Evolutionary conservation across 2,113 vertebrate species (phyloP), one percentile per base, ranked within the genome.

Genomic region (Seriola dumerili): DNA sequence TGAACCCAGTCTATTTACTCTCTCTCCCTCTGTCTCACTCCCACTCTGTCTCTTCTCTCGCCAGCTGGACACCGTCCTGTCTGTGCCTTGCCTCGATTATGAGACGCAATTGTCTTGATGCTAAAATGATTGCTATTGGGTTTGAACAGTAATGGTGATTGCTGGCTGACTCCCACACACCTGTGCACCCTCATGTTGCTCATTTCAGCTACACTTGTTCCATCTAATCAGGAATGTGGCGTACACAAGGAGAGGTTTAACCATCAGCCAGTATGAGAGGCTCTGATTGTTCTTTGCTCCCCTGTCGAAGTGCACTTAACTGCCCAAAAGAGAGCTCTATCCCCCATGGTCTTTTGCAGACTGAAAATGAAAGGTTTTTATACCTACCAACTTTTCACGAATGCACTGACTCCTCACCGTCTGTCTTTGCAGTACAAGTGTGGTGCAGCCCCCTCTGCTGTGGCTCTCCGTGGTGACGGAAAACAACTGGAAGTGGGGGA

Each of bases 71-170:
- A 67, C 79, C 17, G 79, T 86, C 73, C 71, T 63, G 72, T 87
- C 83, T 86, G 71, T 25, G 85, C 74, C 88, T 91, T 89, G 86
- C 86, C 86, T 90, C 86, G 23, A 91, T 92, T 93, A 90, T 3
- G 58, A 85, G 76, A 80, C 57, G 63, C 80, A 77, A 86, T 92
- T 91, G 92, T 95, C 83, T 93, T 63, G 5, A 76, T 87, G 83
- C 81, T 92, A 85, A 91, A 84, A 91, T 90, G 93, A 95, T 95
- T 92, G 90, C 87, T 70, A 81, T 85, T 88, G 86, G 80, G 88
- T 88, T 86, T 89, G 84, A 91, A 81, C 81, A 78, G 86, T 86
- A 85, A 92, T 93, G 84, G 81, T 94, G 90, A 95, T 95, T 92
- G 86, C 90, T 84, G 91, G 85, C 89, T 63, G 81, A 85, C 77